These are phyloP conservation scores for Neomorphus geoffroyi DNA, from an alignment of 2,797 vertebrate species.

Conservation along the genomic window DNA sequence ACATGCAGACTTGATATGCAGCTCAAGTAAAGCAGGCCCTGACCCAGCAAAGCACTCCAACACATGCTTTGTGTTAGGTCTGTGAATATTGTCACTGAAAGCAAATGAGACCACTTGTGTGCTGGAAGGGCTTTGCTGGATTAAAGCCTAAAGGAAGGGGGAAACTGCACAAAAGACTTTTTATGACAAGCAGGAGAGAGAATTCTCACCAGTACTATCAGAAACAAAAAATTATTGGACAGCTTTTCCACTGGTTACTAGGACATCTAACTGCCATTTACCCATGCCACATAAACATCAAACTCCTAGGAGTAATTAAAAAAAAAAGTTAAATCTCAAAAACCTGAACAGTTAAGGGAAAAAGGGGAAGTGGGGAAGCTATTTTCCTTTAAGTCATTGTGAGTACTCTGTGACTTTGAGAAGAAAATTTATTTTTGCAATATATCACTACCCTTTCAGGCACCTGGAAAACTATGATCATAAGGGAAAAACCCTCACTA, in stretches of 20 bases:
- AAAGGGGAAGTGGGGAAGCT: not conserved
- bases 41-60: conserved; percentile 33
- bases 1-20: not conserved
- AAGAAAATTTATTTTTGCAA: not conserved
- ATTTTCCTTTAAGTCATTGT: not conserved
- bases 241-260: not conserved
- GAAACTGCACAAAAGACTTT: not conserved
- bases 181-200: conserved; percentile 15
- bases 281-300: not conserved
- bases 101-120: conserved; percentile 49
- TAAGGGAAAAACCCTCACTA: not conserved
- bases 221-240: not conserved
- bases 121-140: conserved; percentile 42
- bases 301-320: not conserved
- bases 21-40: conserved; percentile 8
- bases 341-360: not conserved
- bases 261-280: not conserved
- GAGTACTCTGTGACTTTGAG: not conserved
- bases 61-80: conserved; percentile 51
- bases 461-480: not conserved
- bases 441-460: not conserved
- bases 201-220: not conserved
- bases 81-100: conserved; percentile 53
- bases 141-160: conserved; percentile 8
- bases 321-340: no score